Percentiles rank a stretch among this genome's conserved stretches.
phyloP scores from a whole-genome alignment of 2,888 invertebrate species.

The Netelia inedita region DNA sequence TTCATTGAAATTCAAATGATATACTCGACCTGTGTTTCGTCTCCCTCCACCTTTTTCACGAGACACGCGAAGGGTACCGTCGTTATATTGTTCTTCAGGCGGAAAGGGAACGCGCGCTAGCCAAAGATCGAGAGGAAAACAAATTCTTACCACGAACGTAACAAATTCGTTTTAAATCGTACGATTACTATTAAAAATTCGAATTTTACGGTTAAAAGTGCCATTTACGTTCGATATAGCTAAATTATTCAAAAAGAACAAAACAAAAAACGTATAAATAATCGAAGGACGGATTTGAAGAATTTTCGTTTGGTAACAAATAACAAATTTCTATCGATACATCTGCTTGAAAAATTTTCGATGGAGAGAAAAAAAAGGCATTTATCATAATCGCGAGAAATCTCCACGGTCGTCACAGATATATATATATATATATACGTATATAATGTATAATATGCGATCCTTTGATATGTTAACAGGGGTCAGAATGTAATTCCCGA shows the following conservation, averaged over 20 bases:
- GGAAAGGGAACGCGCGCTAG: background rate
- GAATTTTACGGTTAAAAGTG: too few relatives aligned
- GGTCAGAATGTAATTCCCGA: constrained; percentile 81
- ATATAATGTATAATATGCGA: constrained; percentile 20
- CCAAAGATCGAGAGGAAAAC: background rate
- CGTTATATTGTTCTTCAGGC: background rate
- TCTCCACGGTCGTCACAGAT: constrained; percentile 32
- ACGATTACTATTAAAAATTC: too few relatives aligned
- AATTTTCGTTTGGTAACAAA: too few relatives aligned
- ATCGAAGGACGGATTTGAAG: too few relatives aligned
- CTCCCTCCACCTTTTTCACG: background rate
- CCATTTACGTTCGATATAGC: too few relatives aligned
- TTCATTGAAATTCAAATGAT: constrained; percentile 84
- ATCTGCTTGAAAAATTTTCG: background rate
- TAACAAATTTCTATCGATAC: too few relatives aligned
- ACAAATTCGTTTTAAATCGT: background rate
- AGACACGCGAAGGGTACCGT: background rate
- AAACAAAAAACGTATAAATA: too few relatives aligned
- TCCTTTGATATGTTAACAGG: constrained; percentile 83
- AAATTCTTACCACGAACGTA: background rate
- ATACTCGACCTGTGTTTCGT: constrained; percentile 51
- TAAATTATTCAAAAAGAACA: too few relatives aligned
- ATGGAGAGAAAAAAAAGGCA: constrained; percentile 61
- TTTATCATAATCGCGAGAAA: constrained; percentile 80
- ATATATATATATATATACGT: constrained; percentile 25